These are phyloP conservation scores for Polyploca ridens DNA, from an alignment of 2,888 invertebrate genomes.

Conservation along the genomic window DNA sequence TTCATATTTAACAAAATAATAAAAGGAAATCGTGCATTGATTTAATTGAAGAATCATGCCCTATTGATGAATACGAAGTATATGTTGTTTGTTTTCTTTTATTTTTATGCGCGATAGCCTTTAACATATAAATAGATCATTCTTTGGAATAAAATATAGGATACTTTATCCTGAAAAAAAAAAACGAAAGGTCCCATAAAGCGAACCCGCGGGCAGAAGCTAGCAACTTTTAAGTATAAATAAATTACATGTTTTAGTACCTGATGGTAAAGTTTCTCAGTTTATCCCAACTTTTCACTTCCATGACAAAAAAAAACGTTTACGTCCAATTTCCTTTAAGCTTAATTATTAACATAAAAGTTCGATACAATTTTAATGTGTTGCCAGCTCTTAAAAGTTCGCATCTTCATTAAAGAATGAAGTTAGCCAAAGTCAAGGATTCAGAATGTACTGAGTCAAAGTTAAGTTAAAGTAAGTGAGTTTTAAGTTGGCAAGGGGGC, in stretches of 20 bases:
- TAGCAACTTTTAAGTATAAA: too few relatives aligned
- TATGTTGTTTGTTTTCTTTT: too few relatives aligned
- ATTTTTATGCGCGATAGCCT: too few relatives aligned
- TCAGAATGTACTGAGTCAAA: conserved; percentile 63
- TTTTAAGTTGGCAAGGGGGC: conserved; percentile 66
- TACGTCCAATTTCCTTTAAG: conserved; percentile 13
- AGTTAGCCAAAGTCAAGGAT: conserved; percentile 64
- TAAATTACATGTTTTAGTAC: too few relatives aligned
- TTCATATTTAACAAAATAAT: neutral
- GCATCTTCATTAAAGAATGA: conserved; percentile 62
- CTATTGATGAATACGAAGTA: too few relatives aligned
- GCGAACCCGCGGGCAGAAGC: too few relatives aligned
- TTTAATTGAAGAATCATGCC: too few relatives aligned
- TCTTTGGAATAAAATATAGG: too few relatives aligned
- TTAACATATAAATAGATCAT: too few relatives aligned
- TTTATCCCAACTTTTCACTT: conserved; percentile 24
- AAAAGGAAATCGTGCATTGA: neutral
- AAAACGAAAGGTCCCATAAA: too few relatives aligned
- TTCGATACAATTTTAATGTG: conserved; percentile 23
- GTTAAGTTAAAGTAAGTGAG: conserved; percentile 77
- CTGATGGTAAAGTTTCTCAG: too few relatives aligned
- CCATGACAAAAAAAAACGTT: conserved; percentile 27
- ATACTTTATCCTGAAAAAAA: too few relatives aligned
- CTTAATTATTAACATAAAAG: conserved; percentile 28
- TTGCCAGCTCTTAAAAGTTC: conserved; percentile 32